Percentiles rank a stretch among this genome's conserved stretches.
phyloP scores from a whole-genome alignment of 2,888 invertebrate species.

The Branchipolynoe longqiensis region DNA sequence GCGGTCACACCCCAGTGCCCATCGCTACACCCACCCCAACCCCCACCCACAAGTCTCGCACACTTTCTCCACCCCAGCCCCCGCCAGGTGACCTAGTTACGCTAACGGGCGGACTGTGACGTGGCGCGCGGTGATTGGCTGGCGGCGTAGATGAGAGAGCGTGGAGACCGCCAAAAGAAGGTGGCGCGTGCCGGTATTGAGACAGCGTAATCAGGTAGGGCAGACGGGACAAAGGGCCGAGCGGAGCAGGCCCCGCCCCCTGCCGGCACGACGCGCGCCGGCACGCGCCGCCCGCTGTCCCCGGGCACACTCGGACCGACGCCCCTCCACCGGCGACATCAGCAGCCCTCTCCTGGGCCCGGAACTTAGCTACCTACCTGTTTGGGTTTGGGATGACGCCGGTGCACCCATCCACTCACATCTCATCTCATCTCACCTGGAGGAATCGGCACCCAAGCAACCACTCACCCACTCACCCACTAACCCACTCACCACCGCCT shows the following conservation, averaged over 20 bases:
- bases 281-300: constrained; percentile 36
- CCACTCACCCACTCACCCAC: too few relatives aligned
- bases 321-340: neutral
- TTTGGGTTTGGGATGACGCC: too few relatives aligned
- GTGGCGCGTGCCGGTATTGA: constrained; percentile 31
- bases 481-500: too few relatives aligned
- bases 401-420: too few relatives aligned
- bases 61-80: too few relatives aligned
- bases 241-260: constrained; percentile 34
- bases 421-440: too few relatives aligned
- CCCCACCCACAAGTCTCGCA: too few relatives aligned
- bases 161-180: too few relatives aligned
- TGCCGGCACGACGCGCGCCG: neutral
- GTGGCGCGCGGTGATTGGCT: constrained; percentile 47
- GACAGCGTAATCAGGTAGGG: constrained; percentile 40
- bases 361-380: too few relatives aligned
- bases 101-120: neutral
- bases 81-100: constrained; percentile 23
- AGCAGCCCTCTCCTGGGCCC: too few relatives aligned
- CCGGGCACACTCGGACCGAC: constrained; percentile 1
- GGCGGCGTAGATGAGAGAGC: constrained; percentile 35
- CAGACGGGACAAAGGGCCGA: constrained; percentile 12
- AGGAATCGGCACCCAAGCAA: too few relatives aligned
- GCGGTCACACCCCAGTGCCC: constrained; percentile 17
- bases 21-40: too few relatives aligned